A percentile compares a stretch with the other conserved stretches of the same genome.
Conservation (phyloP, 2,888 invertebrate species). For the Oligia fasciuncula region DNA sequence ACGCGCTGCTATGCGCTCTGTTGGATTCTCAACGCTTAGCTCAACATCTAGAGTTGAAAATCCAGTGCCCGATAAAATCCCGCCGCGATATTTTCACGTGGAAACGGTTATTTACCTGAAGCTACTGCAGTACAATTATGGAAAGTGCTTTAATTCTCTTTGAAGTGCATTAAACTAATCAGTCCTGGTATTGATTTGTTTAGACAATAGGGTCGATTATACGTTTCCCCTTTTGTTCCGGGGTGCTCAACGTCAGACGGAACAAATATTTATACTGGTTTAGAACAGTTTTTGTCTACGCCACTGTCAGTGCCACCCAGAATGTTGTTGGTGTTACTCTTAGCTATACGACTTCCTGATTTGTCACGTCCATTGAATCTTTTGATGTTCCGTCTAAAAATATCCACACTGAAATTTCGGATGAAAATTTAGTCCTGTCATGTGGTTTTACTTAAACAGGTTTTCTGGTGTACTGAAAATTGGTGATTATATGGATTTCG, state of each 20-base stretch:
- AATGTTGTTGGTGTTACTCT: not conserved
- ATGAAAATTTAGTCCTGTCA: not conserved
- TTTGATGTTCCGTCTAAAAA: not conserved
- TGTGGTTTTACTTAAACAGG: not conserved
- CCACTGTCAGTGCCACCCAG: conserved; percentile 12
- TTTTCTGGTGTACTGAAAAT: not conserved
- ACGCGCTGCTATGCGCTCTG: too few species aligned
- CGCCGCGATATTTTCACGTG: conserved; percentile 1
- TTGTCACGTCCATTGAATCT: not conserved
- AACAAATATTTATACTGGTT: conserved; percentile 52
- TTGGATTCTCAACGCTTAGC: not conserved
- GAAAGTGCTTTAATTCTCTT: conserved; percentile 31
- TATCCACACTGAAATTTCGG: not conserved
- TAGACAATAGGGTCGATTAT: conserved; percentile 30
- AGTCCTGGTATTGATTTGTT: conserved; percentile 41
- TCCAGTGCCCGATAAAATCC: not conserved
- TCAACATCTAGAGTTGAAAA: not conserved
- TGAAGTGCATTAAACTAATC: conserved; percentile 26
- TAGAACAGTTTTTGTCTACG: conserved; percentile 13
- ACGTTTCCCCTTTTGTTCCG: conserved; percentile 21
- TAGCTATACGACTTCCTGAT: conserved; percentile 1
- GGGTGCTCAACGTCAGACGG: conserved; percentile 13
- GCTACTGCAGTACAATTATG: conserved; percentile 18
- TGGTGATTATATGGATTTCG: not conserved
- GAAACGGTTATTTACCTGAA: conserved; percentile 21